Percentiles rank a stretch among this genome's conserved stretches.
phyloP scores from a whole-genome alignment of 2,113 vertebrate genomes.

The Chloropsis cyanopogon region DNA sequence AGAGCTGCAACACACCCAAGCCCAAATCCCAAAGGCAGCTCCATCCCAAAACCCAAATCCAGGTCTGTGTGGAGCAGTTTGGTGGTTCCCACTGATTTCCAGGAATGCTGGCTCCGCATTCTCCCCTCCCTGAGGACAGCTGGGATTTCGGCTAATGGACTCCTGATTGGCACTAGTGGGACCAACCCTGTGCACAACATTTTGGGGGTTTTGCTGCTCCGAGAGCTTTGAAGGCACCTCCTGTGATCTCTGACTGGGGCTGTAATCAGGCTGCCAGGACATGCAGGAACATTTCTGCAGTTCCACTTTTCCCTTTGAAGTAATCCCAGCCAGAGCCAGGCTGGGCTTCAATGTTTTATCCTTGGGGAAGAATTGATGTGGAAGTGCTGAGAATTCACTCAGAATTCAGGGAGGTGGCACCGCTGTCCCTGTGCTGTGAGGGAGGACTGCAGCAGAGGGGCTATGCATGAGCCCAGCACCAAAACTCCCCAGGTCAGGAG shows the following conservation, averaged over 20 bases:
- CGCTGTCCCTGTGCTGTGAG: accelerated
- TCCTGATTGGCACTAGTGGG: not conserved
- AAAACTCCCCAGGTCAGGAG: not conserved
- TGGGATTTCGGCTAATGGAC: not conserved
- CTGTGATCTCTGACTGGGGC: not conserved
- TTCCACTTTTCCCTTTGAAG: not conserved
- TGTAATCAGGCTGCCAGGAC: not conserved
- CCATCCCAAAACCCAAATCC: not conserved
- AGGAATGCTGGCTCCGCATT: not conserved
- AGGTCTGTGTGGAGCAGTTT: not conserved
- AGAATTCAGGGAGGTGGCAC: not conserved
- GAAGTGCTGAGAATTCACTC: not conserved
- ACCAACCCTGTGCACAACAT: not conserved
- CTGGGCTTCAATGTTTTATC: not conserved
- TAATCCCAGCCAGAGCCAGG: not conserved
- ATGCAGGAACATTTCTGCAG: not conserved
- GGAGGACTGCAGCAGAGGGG: not conserved
- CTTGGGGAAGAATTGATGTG: not conserved
- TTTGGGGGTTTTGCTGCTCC: not conserved
- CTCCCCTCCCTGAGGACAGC: not conserved
- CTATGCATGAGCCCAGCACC: not conserved
- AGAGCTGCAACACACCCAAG: not conserved
- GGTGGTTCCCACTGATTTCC: not conserved
- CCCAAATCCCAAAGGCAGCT: not conserved
- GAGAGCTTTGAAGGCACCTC: not conserved